Percentiles rank a stretch among this genome's conserved stretches.
These are phyloP conservation scores for Rana temporaria DNA, from an alignment of 2,113 vertebrate species.

Conservation along the genomic window DNA sequence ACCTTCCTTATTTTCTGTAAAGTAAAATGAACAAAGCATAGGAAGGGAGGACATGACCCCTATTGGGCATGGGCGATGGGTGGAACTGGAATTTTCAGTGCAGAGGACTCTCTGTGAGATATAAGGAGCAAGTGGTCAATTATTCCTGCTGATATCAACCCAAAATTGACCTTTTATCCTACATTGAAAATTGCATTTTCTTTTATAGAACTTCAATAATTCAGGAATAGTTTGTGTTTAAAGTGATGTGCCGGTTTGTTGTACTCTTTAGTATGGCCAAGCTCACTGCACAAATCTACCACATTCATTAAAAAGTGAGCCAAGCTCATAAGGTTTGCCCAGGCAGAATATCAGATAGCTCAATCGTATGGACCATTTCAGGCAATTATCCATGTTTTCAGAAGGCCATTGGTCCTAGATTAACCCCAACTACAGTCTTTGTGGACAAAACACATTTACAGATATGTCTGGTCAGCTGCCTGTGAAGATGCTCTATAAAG, in stretches of 20 bases:
- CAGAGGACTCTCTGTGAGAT: no score
- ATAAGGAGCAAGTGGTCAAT: no score
- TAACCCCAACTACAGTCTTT: background rate
- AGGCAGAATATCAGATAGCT: no score
- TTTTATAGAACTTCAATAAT: background rate
- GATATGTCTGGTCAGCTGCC: slow-evolving; percentile 32
- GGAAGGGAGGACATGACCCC: no score
- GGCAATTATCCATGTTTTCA: background rate
- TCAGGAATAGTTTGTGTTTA: slow-evolving; percentile 2
- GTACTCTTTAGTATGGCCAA: no score
- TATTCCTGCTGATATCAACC: no score
- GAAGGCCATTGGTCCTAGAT: background rate
- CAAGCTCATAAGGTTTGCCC: background rate
- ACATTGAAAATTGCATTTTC: background rate
- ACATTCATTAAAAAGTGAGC: background rate
- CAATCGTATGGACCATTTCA: background rate
- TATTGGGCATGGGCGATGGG: no score
- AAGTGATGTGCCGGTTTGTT: background rate
- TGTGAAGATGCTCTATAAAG: slow-evolving; percentile 8
- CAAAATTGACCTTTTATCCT: background rate
- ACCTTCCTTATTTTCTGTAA: no score
- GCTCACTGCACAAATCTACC: background rate
- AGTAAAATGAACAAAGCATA: no score
- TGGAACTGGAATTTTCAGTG: no score
- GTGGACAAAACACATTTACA: background rate